These are phyloP conservation scores for Boleophthalmus pectinirostris DNA, from an alignment of 2,113 vertebrate genomes.

Conservation along the genomic window DNA sequence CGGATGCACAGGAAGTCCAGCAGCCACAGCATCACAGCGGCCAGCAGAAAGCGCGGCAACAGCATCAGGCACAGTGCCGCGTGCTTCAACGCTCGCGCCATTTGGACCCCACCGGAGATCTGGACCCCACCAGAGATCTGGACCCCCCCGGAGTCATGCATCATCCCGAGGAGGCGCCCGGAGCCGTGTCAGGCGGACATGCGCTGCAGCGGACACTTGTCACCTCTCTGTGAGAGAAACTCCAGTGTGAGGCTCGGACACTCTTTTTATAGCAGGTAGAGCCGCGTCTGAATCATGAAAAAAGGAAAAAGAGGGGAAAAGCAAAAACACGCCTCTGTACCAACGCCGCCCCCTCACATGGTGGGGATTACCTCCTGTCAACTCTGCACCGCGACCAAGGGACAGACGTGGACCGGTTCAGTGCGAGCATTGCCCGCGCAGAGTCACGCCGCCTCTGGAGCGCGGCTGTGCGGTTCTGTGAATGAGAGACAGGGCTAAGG, in stretches of 20 bases:
- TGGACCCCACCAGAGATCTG: conserved; percentile 84
- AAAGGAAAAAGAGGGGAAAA: conserved; percentile 76
- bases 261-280: conserved; percentile 85
- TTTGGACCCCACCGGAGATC: conserved; percentile 83
- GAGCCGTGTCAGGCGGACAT: conserved; percentile 13
- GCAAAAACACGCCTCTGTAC: conserved; percentile 87
- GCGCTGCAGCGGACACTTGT: conserved; percentile 46
- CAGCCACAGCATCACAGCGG: conserved; percentile 93
- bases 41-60: conserved; percentile 93
- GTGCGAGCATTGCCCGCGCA: not conserved
- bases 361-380: conserved; percentile 88
- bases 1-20: conserved; percentile 96
- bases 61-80: conserved; percentile 90
- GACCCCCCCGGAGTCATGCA: conserved; percentile 82
- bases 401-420: conserved; percentile 11
- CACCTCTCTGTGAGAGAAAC: conserved; percentile 72
- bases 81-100: conserved; percentile 87
- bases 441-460: not conserved
- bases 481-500: not conserved
- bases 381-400: conserved; percentile 37
- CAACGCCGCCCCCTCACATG: conserved; percentile 93
- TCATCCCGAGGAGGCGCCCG: conserved; percentile 32
- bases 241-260: conserved; percentile 73
- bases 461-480: not conserved
- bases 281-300: conserved; percentile 84